Conservation (phyloP, 2,888 invertebrate genomes). For the Lepidochrysops patricia region DNA sequence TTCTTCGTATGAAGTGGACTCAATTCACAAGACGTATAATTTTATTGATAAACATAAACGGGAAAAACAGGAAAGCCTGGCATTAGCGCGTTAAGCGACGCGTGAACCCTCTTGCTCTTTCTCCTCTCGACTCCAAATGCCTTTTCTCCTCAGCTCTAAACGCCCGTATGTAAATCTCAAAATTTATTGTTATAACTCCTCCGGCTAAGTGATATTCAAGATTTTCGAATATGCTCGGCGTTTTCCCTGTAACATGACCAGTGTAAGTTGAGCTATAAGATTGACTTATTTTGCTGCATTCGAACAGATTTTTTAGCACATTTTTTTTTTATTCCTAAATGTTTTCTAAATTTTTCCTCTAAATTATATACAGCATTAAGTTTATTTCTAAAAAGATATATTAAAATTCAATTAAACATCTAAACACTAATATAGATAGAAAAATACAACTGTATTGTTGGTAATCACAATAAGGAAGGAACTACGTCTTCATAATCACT, state of each 20-base stretch:
- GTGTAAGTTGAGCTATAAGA: conserved; percentile 14
- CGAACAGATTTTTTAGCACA: too few relatives aligned
- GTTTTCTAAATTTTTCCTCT: too few relatives aligned
- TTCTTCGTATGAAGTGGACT: background rate
- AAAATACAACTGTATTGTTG: too few relatives aligned
- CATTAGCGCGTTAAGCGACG: conserved; percentile 56
- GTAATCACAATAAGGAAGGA: too few relatives aligned
- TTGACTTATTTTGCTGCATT: too few relatives aligned
- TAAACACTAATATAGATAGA: too few relatives aligned
- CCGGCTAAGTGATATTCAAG: conserved; percentile 67
- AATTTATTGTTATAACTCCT: conserved; percentile 68
- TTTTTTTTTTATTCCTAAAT: too few relatives aligned
- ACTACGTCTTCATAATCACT: too few relatives aligned
- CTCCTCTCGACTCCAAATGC: conserved; percentile 32
- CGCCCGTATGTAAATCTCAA: conserved; percentile 58
- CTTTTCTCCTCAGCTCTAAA: conserved; percentile 43
- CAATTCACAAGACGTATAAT: conserved; percentile 16
- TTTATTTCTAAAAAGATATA: too few relatives aligned
- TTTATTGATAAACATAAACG: conserved; percentile 20
- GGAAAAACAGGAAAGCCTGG: conserved; percentile 37
- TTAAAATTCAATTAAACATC: too few relatives aligned
- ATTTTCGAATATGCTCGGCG: conserved; percentile 53
- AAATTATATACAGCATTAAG: too few relatives aligned
- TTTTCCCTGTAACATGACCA: conserved; percentile 42
- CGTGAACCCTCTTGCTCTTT: conserved; percentile 45